These are phyloP conservation scores for Acomys russatus DNA, from an alignment of 2,797 vertebrate genomes.

Conservation along the genomic window DNA sequence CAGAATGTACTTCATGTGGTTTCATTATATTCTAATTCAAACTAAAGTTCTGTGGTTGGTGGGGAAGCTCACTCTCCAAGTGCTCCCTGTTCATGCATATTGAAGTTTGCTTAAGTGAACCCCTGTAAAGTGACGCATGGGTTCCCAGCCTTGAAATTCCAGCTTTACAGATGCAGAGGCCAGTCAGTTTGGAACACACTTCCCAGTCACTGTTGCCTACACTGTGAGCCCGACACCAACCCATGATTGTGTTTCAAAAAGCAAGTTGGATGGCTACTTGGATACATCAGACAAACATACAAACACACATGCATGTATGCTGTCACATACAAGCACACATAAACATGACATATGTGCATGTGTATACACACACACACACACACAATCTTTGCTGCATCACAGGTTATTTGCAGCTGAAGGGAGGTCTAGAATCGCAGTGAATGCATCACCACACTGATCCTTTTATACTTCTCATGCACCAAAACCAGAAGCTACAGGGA, in stretches of 20 bases:
- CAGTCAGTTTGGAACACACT: background rate
- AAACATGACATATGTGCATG: too few species aligned
- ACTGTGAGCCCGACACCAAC: background rate
- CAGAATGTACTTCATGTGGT: background rate
- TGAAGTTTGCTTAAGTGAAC: background rate
- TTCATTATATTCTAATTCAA: background rate
- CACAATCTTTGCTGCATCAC: background rate
- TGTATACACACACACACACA: too few species aligned
- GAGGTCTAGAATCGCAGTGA: background rate
- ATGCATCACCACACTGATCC: background rate
- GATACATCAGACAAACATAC: background rate
- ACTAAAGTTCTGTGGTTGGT: background rate
- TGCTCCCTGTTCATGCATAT: background rate
- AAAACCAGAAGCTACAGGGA: too few species aligned
- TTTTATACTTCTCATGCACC: too few species aligned
- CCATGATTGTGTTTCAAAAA: background rate
- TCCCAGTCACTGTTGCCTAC: background rate
- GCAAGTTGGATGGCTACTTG: background rate
- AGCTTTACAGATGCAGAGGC: background rate
- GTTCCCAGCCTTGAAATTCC: background rate
- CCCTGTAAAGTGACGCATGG: background rate
- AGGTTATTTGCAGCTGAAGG: background rate
- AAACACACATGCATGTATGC: background rate
- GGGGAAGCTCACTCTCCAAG: background rate
- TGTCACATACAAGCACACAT: background rate